phyloP scores from a whole-genome alignment of 2,113 vertebrate genomes.

The Pelobates fuscus region DNA sequence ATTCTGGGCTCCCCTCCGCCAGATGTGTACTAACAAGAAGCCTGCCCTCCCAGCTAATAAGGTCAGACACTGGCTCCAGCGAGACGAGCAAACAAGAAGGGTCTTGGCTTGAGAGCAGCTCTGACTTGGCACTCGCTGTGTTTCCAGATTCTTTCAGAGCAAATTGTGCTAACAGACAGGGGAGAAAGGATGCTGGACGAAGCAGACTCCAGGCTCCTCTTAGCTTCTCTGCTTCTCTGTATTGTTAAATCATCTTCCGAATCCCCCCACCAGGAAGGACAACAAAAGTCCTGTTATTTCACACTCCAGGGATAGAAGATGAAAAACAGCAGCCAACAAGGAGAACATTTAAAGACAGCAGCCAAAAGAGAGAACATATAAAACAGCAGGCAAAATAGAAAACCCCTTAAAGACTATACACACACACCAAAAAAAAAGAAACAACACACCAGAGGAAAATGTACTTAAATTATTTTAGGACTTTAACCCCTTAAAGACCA shows the following conservation, averaged over 20 bases:
- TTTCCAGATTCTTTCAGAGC: conserved; percentile 68
- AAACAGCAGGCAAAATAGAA: no score
- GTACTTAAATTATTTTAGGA: no score
- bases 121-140: conserved; percentile 82
- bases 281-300: background rate
- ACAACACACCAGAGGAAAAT: no score
- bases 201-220: conserved; percentile 36
- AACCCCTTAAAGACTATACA: no score
- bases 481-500: no score
- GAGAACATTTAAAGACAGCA: background rate
- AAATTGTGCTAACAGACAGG: conserved; percentile 50
- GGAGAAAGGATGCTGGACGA: conserved; percentile 52
- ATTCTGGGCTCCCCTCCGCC: conserved; percentile 83
- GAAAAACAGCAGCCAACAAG: background rate
- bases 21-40: conserved; percentile 96
- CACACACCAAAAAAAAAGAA: no score
- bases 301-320: background rate
- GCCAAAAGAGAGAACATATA: background rate
- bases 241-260: background rate
- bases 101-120: conserved; percentile 88
- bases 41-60: conserved; percentile 96
- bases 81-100: conserved; percentile 94
- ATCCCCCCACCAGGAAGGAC: background rate
- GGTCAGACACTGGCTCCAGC: conserved; percentile 98
- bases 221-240: conserved; percentile 20